Evolutionary conservation across 30 jellyfish, hydroid and myxozoan genomes (phyloP).

Genomic region (Turritopsis rubra): DNA sequence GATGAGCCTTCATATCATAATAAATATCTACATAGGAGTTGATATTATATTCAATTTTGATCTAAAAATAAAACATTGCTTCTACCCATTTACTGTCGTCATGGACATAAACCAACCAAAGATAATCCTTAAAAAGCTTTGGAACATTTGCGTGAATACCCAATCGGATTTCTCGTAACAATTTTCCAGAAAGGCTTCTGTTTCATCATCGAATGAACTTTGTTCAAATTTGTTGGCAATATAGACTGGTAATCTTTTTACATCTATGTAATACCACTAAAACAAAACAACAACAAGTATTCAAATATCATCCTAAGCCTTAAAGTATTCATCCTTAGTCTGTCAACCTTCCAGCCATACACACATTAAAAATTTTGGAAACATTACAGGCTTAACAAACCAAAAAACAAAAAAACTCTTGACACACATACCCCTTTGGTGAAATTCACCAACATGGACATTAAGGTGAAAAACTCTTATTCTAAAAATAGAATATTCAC

Average conservation of each 20-base stretch:
- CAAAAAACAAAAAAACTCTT: too few relatives aligned
- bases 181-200: constrained; percentile 43
- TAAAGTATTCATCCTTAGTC: too few relatives aligned
- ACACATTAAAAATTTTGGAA: too few relatives aligned
- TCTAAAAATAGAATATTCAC: background rate
- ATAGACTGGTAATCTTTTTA: constrained; percentile 14
- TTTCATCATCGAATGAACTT: constrained; percentile 56
- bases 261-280: constrained; percentile 66
- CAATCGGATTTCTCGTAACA: constrained; percentile 58
- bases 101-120: constrained; percentile 55
- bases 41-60: too few relatives aligned
- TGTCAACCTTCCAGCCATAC: too few relatives aligned
- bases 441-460: background rate
- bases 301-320: background rate
- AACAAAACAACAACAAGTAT: background rate
- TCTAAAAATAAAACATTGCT: too few relatives aligned
- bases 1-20: too few relatives aligned
- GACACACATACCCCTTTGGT: background rate
- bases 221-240: constrained; percentile 33
- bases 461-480: background rate
- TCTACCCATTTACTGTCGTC: constrained; percentile 80
- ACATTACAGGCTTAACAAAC: background rate
- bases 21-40: too few relatives aligned
- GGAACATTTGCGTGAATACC: constrained; percentile 72
- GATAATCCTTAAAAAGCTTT: constrained; percentile 38